phyloP scores from a whole-genome alignment of 1,140 invertebrate genomes.

The Euglossa dilemma region DNA sequence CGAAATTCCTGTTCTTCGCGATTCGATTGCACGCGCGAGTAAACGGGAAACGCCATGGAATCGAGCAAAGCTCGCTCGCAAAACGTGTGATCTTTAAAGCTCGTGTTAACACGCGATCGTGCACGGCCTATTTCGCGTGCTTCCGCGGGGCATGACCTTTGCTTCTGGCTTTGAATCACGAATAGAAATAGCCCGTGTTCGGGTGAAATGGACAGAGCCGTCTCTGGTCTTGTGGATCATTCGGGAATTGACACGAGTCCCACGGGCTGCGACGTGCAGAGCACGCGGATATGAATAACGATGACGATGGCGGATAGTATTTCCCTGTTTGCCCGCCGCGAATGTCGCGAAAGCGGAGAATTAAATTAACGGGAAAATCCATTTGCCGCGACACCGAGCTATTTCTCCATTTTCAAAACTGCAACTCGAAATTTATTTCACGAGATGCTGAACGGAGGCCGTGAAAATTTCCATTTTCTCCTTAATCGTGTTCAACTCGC shows the following conservation, averaged over 20 bases:
- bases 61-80: neutral
- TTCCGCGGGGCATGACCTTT: conserved; percentile 22
- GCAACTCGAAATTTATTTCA: too few relatives aligned
- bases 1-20: neutral
- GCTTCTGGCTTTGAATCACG: neutral
- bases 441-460: too few relatives aligned
- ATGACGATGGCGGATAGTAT: too few relatives aligned
- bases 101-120: conserved; percentile 29
- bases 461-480: too few relatives aligned
- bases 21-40: neutral
- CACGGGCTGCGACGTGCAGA: neutral
- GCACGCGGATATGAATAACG: neutral
- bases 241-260: neutral
- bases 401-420: too few relatives aligned
- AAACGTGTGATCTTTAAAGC: conserved; percentile 23
- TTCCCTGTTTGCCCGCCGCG: too few relatives aligned
- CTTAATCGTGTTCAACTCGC: too few relatives aligned
- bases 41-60: neutral
- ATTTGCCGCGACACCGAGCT: too few relatives aligned
- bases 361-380: too few relatives aligned
- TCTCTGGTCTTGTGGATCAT: neutral
- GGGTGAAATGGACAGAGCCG: neutral
- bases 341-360: too few relatives aligned
- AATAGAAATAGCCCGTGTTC: conserved; percentile 8
- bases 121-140: conserved; percentile 34